These are phyloP conservation scores for Eugnorisma glareosa DNA, from an alignment of 2,888 invertebrate species.

Conservation along the genomic window DNA sequence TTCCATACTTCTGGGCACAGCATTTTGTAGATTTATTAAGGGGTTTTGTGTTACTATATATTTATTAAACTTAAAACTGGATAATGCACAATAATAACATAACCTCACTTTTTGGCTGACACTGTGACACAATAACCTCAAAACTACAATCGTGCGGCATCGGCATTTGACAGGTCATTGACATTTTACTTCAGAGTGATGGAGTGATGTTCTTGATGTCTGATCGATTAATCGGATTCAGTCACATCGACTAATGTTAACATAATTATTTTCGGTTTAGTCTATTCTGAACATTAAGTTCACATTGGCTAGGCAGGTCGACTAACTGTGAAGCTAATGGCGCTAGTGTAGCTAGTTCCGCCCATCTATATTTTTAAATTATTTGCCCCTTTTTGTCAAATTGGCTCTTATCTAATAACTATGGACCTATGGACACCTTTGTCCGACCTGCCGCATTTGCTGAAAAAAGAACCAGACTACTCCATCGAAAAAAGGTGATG, in stretches of 20 bases:
- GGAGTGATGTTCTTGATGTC: not conserved
- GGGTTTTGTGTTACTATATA: not conserved
- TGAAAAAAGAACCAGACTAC: not conserved
- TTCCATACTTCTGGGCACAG: constrained; percentile 84
- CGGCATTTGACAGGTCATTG: constrained; percentile 6
- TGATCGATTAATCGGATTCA: not conserved
- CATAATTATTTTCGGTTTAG: not conserved
- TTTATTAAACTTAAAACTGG: not conserved
- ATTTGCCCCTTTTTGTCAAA: too few relatives aligned
- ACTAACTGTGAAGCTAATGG: not conserved
- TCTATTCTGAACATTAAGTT: too few relatives aligned
- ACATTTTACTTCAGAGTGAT: not conserved
- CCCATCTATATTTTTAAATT: not conserved
- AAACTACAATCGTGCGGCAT: not conserved
- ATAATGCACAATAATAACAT: constrained; percentile 14
- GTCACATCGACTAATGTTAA: not conserved
- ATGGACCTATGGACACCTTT: not conserved
- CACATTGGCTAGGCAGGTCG: too few relatives aligned
- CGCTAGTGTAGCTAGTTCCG: not conserved
- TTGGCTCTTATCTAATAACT: too few relatives aligned
- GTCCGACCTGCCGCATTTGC: not conserved
- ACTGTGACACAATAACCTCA: too few relatives aligned
- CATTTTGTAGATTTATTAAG: constrained; percentile 67
- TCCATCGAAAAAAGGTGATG: not conserved
- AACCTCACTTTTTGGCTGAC: constrained; percentile 5